Base-by-base conservation (phyloP, 1,140 invertebrate genomes). In the Adoxophyes honmai region DNA sequence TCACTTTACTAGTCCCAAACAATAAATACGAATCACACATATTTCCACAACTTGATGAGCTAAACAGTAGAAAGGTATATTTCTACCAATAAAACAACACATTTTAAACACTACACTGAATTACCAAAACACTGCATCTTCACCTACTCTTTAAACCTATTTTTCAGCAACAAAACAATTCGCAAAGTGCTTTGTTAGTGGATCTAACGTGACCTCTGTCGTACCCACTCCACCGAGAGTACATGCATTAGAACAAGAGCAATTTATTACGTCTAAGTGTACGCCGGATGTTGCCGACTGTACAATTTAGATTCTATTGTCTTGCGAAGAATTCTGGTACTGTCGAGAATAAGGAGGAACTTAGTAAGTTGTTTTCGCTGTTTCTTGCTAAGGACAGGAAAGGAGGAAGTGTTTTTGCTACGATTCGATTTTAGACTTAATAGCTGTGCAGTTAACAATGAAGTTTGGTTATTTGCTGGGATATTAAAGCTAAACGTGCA, bases 161-260 rank as follows among this genome's bases (percentile, higher is more conserved):
- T 48, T 48, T 48, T 33, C 16, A 48, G 21, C 42, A 44, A 18
- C 14, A 15, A 39, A 44, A 44, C 42, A 48, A 21, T 28, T 11
- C 42, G 5, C 18, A 48, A 48, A 48, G 42, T 48, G 18, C 42
- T 48, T 16, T 18, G 39, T 48, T 44, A 44, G 39, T 44, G n/a
- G 15, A 18, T 14, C 18, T 48, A 48, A 48, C 42, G 42, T 28
- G 42, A 48, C 42, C 42, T 48, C 42, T 48, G 6, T 28, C n/a
- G 6, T 33, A 48, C 42, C 42, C 18, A 48, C 42, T 48, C 7
- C 42, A 16, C 42, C n/a, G 15, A 10, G n/a, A 48, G 42, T 48
- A 48, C 42, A 48, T 48, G 42, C 42, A 48, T 48, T 48, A 48
- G 42, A 48, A 48, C 42, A 48, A 48, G 42, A 48, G 42, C 42